phyloP scores from a whole-genome alignment of 2,888 invertebrate species.

The Perithous albicinctus region DNA sequence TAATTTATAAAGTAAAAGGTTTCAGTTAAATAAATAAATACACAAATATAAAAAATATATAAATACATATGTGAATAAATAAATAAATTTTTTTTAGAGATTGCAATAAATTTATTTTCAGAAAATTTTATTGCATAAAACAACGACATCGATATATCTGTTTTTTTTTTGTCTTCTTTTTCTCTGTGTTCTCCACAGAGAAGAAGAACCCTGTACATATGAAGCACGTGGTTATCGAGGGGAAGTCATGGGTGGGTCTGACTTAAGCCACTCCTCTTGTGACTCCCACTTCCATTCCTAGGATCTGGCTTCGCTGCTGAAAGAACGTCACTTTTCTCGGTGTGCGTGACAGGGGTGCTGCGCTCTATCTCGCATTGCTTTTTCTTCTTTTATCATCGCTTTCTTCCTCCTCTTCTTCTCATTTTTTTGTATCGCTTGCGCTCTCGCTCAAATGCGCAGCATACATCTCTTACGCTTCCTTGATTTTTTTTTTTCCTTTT shows the following conservation, averaged over 20 bases:
- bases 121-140: neutral
- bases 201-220: neutral
- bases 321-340: conserved; percentile 41
- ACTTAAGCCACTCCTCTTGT: conserved; percentile 71
- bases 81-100: neutral
- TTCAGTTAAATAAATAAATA: too few species aligned
- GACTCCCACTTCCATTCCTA: conserved; percentile 68
- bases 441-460: conserved; percentile 30
- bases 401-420: conserved; percentile 56
- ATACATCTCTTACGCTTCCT: neutral
- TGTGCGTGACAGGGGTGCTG: conserved; percentile 29
- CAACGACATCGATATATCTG: neutral
- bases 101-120: neutral
- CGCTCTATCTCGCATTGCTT: conserved; percentile 30
- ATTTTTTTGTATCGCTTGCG: conserved; percentile 48
- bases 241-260: conserved; percentile 74
- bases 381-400: conserved; percentile 56
- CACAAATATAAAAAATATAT: too few species aligned
- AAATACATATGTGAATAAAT: too few species aligned
- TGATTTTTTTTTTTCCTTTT: too few species aligned
- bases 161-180: neutral
- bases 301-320: conserved; percentile 54
- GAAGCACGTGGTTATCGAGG: conserved; percentile 78
- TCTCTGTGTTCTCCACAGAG: neutral
- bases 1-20: too few species aligned